Base-by-base conservation (phyloP, 2,797 vertebrate species). In the Onychomys leucogaster region DNA sequence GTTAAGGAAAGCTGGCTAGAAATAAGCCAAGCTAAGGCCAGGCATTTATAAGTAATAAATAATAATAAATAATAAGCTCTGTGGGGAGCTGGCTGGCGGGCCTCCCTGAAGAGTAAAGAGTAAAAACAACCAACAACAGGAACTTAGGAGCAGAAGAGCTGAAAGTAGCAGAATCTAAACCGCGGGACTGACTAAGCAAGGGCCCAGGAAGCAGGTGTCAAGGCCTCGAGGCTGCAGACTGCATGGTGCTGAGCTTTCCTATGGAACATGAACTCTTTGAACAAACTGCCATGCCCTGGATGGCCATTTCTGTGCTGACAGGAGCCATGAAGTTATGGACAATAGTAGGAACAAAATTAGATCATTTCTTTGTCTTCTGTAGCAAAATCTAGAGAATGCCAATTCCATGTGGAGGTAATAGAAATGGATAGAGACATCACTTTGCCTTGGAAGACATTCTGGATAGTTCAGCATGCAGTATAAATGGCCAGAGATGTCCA, bases 161-260 rank as follows among this genome's bases (percentile, higher is more conserved):
- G 29, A 84, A 96, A 59, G 14, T 4, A 81, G 75, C 8, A 93
- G 86, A 59, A 77, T 2, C 49, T 89, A 46, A 85, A 96, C 57
- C 34, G 8, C 23, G 49, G 67, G 67, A 46, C 4, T 41, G n/a
- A 67, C 63, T 77, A 75, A 76, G 46, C 46, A 75, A 57, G 76
- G 32, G 27, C 49, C 37, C 57, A 41, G 57, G 41, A 85, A 55
- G 37, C 43, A 25, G 14, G 71, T 12, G 59, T 43, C 29, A 89
- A 88, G 65, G 59, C 71, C 46, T 29, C 11, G 49, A 52, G 55
- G 13, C 13, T 34, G 11, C 21, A 19, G 73, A 41, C 32, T 29
- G 1, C 25, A 67, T 34, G 71, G 46, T 49, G 76, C 67, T 55
- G 46, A 89, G 37, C 25, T 25, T 21, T 0, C 5, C 19, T 29